Evolutionary conservation across 2,888 invertebrate species (phyloP).

Genomic region (Smittia aterrima): DNA sequence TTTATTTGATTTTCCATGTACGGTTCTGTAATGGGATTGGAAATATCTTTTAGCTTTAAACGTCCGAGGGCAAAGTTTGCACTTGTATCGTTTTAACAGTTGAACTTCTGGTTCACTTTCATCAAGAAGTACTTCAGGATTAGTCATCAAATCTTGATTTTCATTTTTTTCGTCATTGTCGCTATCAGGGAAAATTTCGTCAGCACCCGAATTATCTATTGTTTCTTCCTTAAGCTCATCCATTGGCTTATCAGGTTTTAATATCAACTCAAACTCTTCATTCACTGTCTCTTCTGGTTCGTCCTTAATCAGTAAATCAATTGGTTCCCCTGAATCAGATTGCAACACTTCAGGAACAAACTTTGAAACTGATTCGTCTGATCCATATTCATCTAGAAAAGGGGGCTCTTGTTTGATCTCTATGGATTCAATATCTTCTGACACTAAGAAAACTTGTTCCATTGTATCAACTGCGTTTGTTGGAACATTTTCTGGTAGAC

Average conservation of each 20-base stretch:
- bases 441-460: background rate
- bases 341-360: background rate
- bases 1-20: background rate
- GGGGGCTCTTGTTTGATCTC: background rate
- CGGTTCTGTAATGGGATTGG: constrained; percentile 45
- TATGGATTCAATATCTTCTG: background rate
- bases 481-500: background rate
- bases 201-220: no score
- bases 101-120: constrained; percentile 43
- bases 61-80: constrained; percentile 46
- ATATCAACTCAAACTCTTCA: background rate
- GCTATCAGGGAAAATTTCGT: no score
- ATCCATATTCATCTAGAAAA: background rate
- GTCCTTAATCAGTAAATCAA: background rate
- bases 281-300: background rate
- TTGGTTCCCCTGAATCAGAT: background rate
- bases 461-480: background rate
- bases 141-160: constrained; percentile 45
- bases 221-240: background rate
- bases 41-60: constrained; percentile 47
- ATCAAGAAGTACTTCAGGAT: constrained; percentile 45
- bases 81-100: constrained; percentile 44
- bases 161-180: background rate
- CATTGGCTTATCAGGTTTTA: background rate
- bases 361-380: background rate